Percentiles rank a stretch among this genome's conserved stretches.
phyloP scores from a whole-genome alignment of 2,888 invertebrate genomes.

The Anthophora plumipes region DNA sequence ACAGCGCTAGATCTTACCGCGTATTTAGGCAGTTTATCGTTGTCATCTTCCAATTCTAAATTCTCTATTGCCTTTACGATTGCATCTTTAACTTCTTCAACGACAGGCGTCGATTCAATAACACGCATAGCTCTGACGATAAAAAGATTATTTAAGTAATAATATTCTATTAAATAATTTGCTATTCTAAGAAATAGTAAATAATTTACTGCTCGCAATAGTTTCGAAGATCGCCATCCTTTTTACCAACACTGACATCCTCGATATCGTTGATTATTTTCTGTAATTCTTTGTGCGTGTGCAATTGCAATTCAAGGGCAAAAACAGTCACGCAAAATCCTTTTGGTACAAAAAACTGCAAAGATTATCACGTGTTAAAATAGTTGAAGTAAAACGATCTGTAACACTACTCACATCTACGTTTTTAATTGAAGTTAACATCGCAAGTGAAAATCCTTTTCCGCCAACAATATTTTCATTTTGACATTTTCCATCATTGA shows the following conservation, averaged over 20 bases:
- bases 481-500: conserved; percentile 85
- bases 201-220: conserved; percentile 85
- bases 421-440: conserved; percentile 85
- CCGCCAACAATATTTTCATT: conserved; percentile 89
- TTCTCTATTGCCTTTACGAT: conserved; percentile 80
- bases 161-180: neutral
- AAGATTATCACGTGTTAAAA: neutral
- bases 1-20: conserved; percentile 90
- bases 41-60: conserved; percentile 63
- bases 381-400: neutral
- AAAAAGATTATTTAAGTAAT: neutral
- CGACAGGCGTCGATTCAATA: conserved; percentile 83
- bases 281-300: conserved; percentile 84
- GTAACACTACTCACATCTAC: conserved; percentile 83
- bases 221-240: conserved; percentile 85
- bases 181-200: too few relatives aligned
- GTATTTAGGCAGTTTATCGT: conserved; percentile 81
- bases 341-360: conserved; percentile 87
- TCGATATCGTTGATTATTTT: conserved; percentile 86
- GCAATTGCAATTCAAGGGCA: conserved; percentile 87
- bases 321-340: conserved; percentile 90
- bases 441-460: conserved; percentile 91
- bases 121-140: conserved; percentile 84
- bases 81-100: conserved; percentile 81
- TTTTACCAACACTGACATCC: conserved; percentile 85